Evolutionary conservation across 2,797 vertebrate species (phyloP), one percentile per base, ranked within the genome.

Genomic region (Hybognathus amarus): DNA sequence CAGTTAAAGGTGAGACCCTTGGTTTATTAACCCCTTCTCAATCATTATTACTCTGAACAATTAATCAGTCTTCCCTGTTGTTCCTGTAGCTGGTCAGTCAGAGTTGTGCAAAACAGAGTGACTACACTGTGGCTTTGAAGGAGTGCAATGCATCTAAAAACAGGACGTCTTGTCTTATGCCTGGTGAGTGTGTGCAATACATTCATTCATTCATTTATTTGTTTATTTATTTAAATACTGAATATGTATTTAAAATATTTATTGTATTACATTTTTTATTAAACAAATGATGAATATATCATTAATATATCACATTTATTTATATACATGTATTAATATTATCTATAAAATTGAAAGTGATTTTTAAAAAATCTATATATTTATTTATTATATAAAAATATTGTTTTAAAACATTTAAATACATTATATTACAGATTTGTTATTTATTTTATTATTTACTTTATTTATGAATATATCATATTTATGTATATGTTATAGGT

Each of bases 121-220:
- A 99, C 92, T 99, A 98, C 89, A 96, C 97, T 64, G 94, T 95
- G 6, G 97, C 97, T 69, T 91, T 98, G 86, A 98, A 96, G 82
- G 96, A 96, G 11, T 95, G 95, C 80, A 99, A 98, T 66, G 95
- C 96, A 45, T 96, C 97, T 88, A 97, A 97, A 91, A 99, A 98
- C 92, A 91, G 97, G 91, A 96, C 94, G 38, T 95, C 96, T 73
- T 97, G 97, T 38, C 94, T 99, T 88, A 97, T 99, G 93, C 97
- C 98, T 24, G 97, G 98, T 98, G 91, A 91, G 92, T 27, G 52
- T 2, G 18, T n/a, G 45, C 63, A 24, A n/a, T 59, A 52, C 22
- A 59, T 24, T 11, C 4, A 45, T 45, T 45, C 10, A 42, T 42
- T 45, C 10, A 12, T 42, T 12, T 2, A 13, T 13, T 45, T 4